Evolutionary conservation across 2,113 vertebrate species (phyloP).

Genomic region (Onychostruthus taczanowskii): DNA sequence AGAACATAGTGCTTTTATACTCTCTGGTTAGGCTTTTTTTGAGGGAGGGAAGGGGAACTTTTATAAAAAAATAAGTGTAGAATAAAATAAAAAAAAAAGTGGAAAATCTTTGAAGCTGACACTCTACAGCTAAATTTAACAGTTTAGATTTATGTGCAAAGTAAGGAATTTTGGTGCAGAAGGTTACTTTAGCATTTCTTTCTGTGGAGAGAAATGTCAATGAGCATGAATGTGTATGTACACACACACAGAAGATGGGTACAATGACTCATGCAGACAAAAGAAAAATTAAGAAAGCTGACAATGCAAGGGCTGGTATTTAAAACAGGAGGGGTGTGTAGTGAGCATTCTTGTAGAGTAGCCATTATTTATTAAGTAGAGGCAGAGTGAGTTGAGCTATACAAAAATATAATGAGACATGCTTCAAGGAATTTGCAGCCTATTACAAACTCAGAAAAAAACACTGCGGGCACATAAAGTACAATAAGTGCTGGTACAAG

Average conservation of each 20-base stretch:
- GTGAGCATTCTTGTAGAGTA: not conserved
- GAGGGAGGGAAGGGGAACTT: not conserved
- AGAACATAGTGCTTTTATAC: not conserved
- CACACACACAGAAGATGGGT: not conserved
- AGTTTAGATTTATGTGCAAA: not conserved
- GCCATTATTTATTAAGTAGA: slow-evolving; percentile 53
- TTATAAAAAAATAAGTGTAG: not conserved
- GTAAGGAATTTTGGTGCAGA: not conserved
- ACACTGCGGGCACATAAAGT: slow-evolving; percentile 44
- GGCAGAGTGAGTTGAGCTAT: slow-evolving; percentile 16
- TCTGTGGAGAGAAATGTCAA: not conserved
- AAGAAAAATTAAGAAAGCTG: slow-evolving; percentile 12
- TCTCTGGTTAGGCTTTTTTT: not conserved
- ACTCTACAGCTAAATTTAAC: not conserved
- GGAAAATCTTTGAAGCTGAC: not conserved
- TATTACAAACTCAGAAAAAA: slow-evolving; percentile 50
- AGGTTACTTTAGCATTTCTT: not conserved
- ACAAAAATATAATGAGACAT: slow-evolving; percentile 61
- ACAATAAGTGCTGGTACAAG: slow-evolving; percentile 63
- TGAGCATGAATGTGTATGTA: not conserved
- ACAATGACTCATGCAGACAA: not conserved
- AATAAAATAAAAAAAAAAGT: not conserved
- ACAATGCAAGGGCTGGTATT: not conserved
- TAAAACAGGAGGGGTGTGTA: not conserved
- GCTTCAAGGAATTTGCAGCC: slow-evolving; percentile 62